phyloP scores from a whole-genome alignment of 2,113 vertebrate species.

The Heterocephalus glaber region DNA sequence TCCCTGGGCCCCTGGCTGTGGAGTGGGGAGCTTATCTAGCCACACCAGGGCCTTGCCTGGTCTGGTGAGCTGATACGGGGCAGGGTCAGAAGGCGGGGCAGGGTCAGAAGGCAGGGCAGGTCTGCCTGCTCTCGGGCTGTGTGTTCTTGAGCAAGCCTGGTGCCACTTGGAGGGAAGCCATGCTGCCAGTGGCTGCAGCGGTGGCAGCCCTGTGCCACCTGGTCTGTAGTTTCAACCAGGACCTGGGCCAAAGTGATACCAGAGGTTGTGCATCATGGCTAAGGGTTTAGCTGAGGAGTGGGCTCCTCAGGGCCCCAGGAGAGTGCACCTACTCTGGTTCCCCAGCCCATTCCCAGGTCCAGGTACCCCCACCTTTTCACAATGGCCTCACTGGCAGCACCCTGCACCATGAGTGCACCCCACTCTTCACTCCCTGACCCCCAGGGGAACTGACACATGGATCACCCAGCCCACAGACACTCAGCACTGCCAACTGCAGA shows the following conservation, averaged over 20 bases:
- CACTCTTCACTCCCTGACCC: not conserved
- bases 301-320: not conserved
- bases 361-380: not conserved
- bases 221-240: not conserved
- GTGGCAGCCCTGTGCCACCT: accelerated
- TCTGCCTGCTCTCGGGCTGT: not conserved
- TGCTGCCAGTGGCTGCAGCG: not conserved
- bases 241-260: too few species aligned
- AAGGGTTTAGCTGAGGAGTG: not conserved
- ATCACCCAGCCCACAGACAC: too few species aligned
- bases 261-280: too few species aligned
- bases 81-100: too few species aligned
- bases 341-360: not conserved
- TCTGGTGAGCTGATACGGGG: not conserved
- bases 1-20: not conserved
- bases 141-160: not conserved
- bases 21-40: not conserved
- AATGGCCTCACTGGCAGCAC: not conserved
- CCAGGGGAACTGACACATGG: not conserved
- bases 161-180: not conserved
- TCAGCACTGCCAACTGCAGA: too few species aligned
- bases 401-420: not conserved
- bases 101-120: not conserved
- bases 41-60: not conserved
- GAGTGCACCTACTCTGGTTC: not conserved